phyloP scores from a whole-genome alignment of 2,113 vertebrate genomes.

The Puffinus mauretanicus region DNA sequence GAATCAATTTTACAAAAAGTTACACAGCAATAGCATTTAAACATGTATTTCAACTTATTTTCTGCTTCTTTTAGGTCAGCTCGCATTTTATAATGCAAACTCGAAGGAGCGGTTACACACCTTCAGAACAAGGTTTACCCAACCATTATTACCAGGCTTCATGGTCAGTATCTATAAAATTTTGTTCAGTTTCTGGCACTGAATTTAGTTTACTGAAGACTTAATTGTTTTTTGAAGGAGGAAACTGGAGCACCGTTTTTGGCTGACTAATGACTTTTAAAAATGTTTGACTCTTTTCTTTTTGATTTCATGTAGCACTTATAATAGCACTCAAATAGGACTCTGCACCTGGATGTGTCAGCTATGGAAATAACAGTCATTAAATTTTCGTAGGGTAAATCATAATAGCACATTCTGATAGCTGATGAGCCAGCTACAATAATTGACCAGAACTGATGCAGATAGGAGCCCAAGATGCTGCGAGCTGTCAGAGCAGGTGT shows the following conservation, averaged over 20 bases:
- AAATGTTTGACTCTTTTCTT: not conserved
- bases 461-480: not conserved
- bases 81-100: conserved; percentile 87
- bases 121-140: conserved; percentile 90
- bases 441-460: not conserved
- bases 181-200: not conserved
- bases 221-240: not conserved
- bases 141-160: conserved; percentile 90
- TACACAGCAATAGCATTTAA: not conserved
- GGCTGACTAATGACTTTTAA: not conserved
- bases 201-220: not conserved
- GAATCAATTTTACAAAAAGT: not conserved
- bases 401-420: not conserved
- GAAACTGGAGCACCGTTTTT: not conserved
- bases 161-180: conserved; percentile 80
- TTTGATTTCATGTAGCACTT: not conserved
- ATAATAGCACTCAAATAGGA: not conserved
- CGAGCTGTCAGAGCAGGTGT: not conserved
- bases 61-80: conserved; percentile 79
- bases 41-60: not conserved
- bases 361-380: not conserved
- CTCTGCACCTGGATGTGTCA: not conserved
- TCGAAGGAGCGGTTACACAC: conserved; percentile 85
- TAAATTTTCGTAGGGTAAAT: not conserved
- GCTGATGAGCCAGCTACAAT: not conserved